Percentiles rank a stretch among this genome's conserved stretches.
phyloP scores from a whole-genome alignment of 2,113 vertebrate species.

The Zapornia atra region DNA sequence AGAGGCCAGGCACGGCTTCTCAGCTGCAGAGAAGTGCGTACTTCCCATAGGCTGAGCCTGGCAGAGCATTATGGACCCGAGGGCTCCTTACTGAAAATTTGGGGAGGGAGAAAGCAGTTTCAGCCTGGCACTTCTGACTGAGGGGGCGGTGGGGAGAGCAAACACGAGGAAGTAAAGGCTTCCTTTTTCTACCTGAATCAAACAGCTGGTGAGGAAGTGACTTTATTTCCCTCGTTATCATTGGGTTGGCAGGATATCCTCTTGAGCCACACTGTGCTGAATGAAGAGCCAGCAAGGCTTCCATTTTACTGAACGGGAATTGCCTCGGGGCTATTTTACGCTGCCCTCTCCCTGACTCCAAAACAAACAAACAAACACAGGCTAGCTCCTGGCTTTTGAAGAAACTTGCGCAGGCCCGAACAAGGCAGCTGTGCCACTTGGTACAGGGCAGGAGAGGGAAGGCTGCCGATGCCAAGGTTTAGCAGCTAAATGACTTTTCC shows the following conservation, averaged over 20 bases:
- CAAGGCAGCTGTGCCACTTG: neutral
- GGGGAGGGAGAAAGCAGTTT: constrained; percentile 20
- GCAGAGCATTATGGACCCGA: neutral
- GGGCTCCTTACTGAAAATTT: neutral
- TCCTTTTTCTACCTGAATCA: constrained; percentile 80
- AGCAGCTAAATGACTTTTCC: neutral
- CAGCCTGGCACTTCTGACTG: constrained; percentile 21
- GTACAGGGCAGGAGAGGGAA: neutral
- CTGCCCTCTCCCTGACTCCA: constrained; percentile 42
- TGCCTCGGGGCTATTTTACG: constrained; percentile 14
- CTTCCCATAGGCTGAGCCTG: neutral
- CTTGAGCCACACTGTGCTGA: constrained; percentile 75
- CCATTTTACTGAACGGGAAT: constrained; percentile 55
- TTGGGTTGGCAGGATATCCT: constrained; percentile 83
- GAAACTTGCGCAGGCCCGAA: constrained; percentile 15
- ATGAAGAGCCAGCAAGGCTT: constrained; percentile 71
- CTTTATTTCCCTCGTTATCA: constrained; percentile 82
- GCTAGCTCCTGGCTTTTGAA: constrained; percentile 24
- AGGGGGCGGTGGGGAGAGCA: constrained; percentile 45
- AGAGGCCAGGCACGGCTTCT: neutral
- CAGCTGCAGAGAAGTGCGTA: rapidly evolving
- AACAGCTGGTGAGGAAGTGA: constrained; percentile 86
- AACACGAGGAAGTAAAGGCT: constrained; percentile 76
- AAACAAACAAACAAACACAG: constrained; percentile 55
- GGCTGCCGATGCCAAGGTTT: neutral